Percentiles rank a stretch among this genome's conserved stretches.
phyloP scores from a whole-genome alignment of 2,888 invertebrate genomes.

The Acanthosoma haemorrhoidale region DNA sequence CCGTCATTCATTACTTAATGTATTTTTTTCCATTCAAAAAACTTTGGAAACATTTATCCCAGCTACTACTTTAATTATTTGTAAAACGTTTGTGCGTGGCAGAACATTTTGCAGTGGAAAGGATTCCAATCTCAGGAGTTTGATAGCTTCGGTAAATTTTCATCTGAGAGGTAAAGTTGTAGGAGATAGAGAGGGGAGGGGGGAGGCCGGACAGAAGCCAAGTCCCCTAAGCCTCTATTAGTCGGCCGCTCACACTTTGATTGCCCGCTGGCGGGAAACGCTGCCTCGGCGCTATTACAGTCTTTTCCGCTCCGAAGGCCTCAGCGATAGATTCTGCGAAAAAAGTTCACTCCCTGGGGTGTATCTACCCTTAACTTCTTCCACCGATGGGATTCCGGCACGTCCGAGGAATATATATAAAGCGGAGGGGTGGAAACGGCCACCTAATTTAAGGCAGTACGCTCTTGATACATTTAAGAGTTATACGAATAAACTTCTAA shows the following conservation, averaged over 20 bases:
- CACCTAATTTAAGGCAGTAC: not conserved
- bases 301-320: conserved; percentile 20
- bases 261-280: not conserved
- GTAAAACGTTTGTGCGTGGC: no score
- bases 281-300: conserved; percentile 23
- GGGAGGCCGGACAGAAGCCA: not conserved
- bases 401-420: not conserved
- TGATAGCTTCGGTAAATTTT: not conserved
- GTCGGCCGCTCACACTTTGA: not conserved
- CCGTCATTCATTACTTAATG: no score
- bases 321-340: conserved; percentile 20
- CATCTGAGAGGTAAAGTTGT: not conserved
- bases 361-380: not conserved
- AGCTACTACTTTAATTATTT: no score
- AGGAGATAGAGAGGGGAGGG: not conserved
- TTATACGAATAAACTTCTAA: no score
- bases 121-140: not conserved
- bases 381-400: not conserved
- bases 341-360: conserved; percentile 14
- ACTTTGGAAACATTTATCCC: no score
- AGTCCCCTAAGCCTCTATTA: not conserved
- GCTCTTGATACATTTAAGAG: no score
- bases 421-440: not conserved
- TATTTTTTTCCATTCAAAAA: no score
- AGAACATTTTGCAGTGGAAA: no score